Conservation (phyloP, 2,113 vertebrate species). For the Castor canadensis region DNA sequence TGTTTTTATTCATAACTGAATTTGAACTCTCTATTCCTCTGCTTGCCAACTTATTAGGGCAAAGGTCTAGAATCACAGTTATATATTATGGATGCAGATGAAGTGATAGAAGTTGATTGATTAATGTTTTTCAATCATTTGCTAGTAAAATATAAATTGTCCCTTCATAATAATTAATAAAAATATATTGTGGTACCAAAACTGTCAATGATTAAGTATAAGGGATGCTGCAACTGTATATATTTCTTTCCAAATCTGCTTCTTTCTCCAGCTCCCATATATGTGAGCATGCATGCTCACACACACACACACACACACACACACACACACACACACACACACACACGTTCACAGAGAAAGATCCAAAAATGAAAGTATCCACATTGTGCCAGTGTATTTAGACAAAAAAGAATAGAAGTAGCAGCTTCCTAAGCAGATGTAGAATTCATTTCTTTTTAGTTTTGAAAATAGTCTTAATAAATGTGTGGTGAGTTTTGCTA, state of each 20-base stretch:
- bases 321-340: neutral
- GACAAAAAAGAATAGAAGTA: neutral
- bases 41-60: neutral
- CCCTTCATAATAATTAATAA: neutral
- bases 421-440: neutral
- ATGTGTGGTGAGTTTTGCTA: conserved; percentile 86
- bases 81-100: neutral
- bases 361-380: conserved; percentile 79
- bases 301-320: neutral
- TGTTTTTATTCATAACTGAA: conserved; percentile 68
- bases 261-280: neutral
- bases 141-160: conserved; percentile 14
- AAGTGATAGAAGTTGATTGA: conserved; percentile 46
- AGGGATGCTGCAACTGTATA: neutral
- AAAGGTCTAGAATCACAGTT: neutral
- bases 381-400: conserved; percentile 72
- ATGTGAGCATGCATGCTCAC: neutral
- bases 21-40: conserved; percentile 55
- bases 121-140: conserved; percentile 24
- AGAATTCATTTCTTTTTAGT: conserved; percentile 58
- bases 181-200: neutral
- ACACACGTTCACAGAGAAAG: neutral
- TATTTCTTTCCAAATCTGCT: neutral
- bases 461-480: conserved; percentile 82
- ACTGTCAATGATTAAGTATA: conserved; percentile 21